phyloP scores from a whole-genome alignment of 1,140 invertebrate species.

The Zaprionus gabonicus region DNA sequence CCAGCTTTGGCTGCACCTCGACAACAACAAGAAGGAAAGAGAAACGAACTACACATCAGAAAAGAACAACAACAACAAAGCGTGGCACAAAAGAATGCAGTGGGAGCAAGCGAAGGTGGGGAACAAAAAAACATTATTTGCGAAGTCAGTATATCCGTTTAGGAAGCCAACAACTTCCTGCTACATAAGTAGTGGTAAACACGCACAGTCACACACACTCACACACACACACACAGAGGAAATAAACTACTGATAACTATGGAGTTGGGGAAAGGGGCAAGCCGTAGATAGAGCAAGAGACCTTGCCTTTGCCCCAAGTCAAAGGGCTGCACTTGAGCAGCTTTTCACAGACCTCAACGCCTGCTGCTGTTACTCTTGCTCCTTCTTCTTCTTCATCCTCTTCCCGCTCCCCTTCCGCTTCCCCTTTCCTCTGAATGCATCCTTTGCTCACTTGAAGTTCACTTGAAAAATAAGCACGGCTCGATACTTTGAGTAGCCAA shows the following conservation, averaged over 20 bases:
- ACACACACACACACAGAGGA: slow-evolving; percentile 35
- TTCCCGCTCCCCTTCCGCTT: slow-evolving; percentile 21
- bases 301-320: slow-evolving; percentile 46
- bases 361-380: slow-evolving; percentile 24
- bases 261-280: slow-evolving; percentile 9
- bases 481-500: slow-evolving; percentile 71
- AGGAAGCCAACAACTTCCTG: slow-evolving; percentile 79
- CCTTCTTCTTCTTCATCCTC: not conserved
- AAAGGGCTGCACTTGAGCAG: slow-evolving; percentile 59
- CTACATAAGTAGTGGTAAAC: slow-evolving; percentile 66
- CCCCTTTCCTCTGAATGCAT: slow-evolving; percentile 3
- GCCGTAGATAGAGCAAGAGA: slow-evolving; percentile 16
- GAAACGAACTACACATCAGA: slow-evolving; percentile 18
- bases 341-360: slow-evolving; percentile 66
- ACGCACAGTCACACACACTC: slow-evolving; percentile 34
- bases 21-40: slow-evolving; percentile 31
- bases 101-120: slow-evolving; percentile 11
- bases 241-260: slow-evolving; percentile 37
- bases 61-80: slow-evolving; percentile 48
- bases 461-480: slow-evolving; percentile 73
- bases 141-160: slow-evolving; percentile 79
- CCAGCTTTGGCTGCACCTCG: slow-evolving; percentile 7
- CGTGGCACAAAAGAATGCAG: slow-evolving; percentile 59
- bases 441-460: slow-evolving; percentile 54
- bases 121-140: slow-evolving; percentile 62